Percentiles rank a stretch among this genome's conserved stretches.
phyloP scores from a whole-genome alignment of 2,797 vertebrate species.

The Psittacula echo region DNA sequence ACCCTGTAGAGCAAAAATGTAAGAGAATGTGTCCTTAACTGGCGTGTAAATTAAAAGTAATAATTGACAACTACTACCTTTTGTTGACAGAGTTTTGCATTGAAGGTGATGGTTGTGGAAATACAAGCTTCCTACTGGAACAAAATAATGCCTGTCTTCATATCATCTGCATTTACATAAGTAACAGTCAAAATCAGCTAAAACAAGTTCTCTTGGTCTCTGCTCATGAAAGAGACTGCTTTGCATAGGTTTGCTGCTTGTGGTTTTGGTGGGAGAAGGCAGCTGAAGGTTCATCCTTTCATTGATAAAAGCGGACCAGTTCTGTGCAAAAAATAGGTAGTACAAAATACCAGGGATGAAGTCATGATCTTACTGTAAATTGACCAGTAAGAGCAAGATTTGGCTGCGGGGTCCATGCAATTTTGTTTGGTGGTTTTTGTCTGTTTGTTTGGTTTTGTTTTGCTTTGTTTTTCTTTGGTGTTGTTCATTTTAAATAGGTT shows the following conservation, averaged over 20 bases:
- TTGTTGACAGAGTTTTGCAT: neutral
- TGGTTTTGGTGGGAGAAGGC: neutral
- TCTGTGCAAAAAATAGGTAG: neutral
- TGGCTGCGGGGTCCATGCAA: neutral
- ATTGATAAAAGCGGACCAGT: neutral
- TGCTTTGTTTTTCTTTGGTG: accelerated
- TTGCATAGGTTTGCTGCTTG: neutral
- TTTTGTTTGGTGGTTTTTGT: neutral
- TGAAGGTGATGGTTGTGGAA: neutral
- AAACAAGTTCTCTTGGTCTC: neutral
- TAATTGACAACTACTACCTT: neutral
- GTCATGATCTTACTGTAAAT: neutral
- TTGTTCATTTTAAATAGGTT: neutral
- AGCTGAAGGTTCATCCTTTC: neutral
- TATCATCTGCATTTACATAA: neutral
- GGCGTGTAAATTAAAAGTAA: neutral
- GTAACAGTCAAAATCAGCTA: neutral
- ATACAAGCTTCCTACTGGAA: neutral
- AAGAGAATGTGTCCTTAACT: neutral
- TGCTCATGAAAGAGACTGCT: neutral
- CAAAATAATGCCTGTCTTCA: neutral
- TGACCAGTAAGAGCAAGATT: neutral
- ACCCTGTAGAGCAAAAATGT: neutral
- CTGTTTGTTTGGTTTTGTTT: neutral
- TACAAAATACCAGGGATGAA: neutral